Evolutionary conservation across 2,888 invertebrate species (phyloP).

Genomic region (Nephrotoma flavescens): DNA sequence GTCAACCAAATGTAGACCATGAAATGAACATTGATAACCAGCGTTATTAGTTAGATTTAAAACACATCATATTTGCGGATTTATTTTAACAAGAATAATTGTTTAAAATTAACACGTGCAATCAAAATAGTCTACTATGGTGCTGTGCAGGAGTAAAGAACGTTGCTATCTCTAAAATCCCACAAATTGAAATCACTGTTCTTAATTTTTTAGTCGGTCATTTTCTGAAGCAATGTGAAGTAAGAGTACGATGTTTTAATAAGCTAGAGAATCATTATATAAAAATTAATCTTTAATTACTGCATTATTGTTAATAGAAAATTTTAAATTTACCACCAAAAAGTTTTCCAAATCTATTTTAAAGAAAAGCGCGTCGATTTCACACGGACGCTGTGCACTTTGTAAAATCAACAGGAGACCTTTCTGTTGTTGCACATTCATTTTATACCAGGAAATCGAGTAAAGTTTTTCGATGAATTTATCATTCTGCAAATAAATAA

Average conservation of each 20-base stretch:
- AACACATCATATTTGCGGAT: no score
- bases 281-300: neutral
- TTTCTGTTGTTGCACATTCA: neutral
- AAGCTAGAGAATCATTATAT: neutral
- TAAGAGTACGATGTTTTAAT: neutral
- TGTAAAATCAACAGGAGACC: neutral
- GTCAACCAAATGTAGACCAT: no score
- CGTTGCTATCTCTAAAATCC: no score
- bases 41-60: no score
- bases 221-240: neutral
- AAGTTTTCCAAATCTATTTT: neutral
- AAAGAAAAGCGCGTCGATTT: neutral
- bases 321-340: neutral
- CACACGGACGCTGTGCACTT: neutral
- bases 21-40: no score
- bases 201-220: neutral
- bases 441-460: neutral
- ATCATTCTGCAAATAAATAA: neutral
- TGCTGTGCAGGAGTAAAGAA: no score
- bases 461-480: neutral
- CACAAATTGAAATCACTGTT: no score
- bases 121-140: no score
- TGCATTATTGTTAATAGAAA: no score
- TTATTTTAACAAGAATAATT: no score
- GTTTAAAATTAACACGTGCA: no score